Evolutionary conservation across 2,113 vertebrate genomes (phyloP).

Genomic region (Microtus pennsylvanicus): DNA sequence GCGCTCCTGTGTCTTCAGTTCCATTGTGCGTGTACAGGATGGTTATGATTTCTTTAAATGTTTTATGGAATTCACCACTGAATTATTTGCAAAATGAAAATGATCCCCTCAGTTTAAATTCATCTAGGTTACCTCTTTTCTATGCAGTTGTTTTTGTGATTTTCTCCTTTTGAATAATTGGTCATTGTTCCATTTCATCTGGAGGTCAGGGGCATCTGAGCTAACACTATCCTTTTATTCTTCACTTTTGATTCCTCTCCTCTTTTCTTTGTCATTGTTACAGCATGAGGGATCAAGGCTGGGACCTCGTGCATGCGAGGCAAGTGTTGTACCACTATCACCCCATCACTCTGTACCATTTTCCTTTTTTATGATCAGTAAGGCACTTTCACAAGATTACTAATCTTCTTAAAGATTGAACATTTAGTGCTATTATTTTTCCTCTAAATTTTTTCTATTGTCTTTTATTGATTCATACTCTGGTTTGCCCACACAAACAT

Average conservation of each 20-base stretch:
- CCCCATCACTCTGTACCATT: too few species aligned
- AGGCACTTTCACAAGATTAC: not conserved
- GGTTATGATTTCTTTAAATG: not conserved
- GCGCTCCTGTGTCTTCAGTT: not conserved
- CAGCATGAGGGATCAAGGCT: not conserved
- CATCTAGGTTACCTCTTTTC: not conserved
- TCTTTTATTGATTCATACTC: not conserved
- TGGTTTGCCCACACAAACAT: not conserved
- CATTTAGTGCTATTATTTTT: not conserved
- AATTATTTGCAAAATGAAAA: not conserved
- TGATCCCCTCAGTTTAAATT: not conserved
- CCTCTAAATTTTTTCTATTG: not conserved
- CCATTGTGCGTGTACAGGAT: slow-evolving; percentile 12
- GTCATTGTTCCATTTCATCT: not conserved
- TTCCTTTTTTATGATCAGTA: not conserved
- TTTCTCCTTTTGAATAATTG: not conserved
- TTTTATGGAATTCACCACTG: not conserved
- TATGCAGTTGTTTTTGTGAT: not conserved
- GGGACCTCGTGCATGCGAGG: not conserved
- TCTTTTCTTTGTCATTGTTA: not conserved
- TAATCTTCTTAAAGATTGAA: not conserved
- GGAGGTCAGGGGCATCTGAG: not conserved
- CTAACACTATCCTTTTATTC: not conserved
- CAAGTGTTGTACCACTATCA: not conserved
- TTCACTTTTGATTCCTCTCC: not conserved